Evolutionary conservation across 2,113 vertebrate genomes (phyloP).

Genomic region (Sphaerodactylus townsendi): DNA sequence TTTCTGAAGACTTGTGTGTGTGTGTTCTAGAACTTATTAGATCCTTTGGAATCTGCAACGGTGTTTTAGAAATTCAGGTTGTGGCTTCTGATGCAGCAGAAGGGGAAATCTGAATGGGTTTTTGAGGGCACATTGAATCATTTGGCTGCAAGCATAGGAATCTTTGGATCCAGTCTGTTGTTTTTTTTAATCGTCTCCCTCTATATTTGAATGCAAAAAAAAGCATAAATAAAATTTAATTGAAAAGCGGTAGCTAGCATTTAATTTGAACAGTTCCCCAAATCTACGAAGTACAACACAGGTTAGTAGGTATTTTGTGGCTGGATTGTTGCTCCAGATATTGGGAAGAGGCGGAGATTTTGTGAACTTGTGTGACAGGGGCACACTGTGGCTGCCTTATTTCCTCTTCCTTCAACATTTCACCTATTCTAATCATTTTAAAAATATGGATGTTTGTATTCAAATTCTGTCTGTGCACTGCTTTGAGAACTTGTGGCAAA

Average conservation of each 20-base stretch:
- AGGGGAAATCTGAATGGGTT: background rate
- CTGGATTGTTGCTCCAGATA: background rate
- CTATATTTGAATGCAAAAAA: background rate
- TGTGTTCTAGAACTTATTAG: too few relatives aligned
- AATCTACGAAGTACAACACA: background rate
- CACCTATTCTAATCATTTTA: background rate
- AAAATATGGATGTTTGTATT: background rate
- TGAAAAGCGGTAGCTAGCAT: too few relatives aligned
- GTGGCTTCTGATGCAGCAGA: background rate
- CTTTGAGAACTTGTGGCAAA: background rate
- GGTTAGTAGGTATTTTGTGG: background rate
- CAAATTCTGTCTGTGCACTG: background rate
- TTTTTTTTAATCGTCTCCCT: background rate
- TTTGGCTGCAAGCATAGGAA: background rate
- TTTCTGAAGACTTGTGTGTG: background rate
- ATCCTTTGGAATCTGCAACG: too few relatives aligned
- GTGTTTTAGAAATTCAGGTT: background rate
- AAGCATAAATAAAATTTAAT: too few relatives aligned
- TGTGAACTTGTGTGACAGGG: background rate
- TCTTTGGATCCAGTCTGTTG: background rate
- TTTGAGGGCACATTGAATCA: background rate
- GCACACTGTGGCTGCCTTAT: background rate
- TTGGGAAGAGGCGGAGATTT: background rate
- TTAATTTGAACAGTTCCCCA: too few relatives aligned
- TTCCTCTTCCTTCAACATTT: too few relatives aligned